Conservation (phyloP, 2,113 vertebrate species). For the Helogale parvula region DNA sequence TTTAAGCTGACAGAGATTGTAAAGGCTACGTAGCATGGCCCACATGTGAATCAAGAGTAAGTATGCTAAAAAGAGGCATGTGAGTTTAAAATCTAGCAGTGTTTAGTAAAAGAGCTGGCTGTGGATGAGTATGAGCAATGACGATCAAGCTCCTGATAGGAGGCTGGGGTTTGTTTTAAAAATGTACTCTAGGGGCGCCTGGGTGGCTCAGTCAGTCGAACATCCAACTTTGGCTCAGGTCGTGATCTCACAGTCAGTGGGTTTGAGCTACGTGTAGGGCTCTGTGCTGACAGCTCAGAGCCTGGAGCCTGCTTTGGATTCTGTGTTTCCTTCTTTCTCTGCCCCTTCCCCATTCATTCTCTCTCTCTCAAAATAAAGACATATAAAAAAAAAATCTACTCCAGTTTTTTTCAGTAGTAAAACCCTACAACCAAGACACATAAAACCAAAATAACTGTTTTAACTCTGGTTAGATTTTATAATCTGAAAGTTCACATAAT, state of each 20-base stretch:
- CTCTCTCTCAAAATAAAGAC: no score
- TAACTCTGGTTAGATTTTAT: slow-evolving; percentile 51
- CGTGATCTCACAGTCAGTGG: no score
- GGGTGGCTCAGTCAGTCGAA: no score
- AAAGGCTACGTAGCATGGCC: background rate
- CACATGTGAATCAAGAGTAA: background rate
- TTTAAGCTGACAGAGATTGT: background rate
- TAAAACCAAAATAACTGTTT: background rate
- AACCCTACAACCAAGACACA: slow-evolving; percentile 18
- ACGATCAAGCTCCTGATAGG: background rate
- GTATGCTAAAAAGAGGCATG: background rate
- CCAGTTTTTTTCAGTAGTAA: background rate
- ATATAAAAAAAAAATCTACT: background rate
- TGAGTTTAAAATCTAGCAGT: background rate
- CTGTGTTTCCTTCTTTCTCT: no score
- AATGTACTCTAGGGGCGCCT: background rate
- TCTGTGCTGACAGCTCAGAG: no score
- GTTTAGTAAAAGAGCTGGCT: background rate
- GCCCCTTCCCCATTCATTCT: no score
- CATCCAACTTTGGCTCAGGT: no score
- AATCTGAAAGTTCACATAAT: background rate
- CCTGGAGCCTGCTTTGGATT: no score
- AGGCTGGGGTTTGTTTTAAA: slow-evolving; percentile 26
- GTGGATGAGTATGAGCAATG: background rate
- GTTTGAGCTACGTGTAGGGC: no score